Base-by-base conservation (phyloP, 2,113 vertebrate genomes). In the Myrmecophaga tridactyla region DNA sequence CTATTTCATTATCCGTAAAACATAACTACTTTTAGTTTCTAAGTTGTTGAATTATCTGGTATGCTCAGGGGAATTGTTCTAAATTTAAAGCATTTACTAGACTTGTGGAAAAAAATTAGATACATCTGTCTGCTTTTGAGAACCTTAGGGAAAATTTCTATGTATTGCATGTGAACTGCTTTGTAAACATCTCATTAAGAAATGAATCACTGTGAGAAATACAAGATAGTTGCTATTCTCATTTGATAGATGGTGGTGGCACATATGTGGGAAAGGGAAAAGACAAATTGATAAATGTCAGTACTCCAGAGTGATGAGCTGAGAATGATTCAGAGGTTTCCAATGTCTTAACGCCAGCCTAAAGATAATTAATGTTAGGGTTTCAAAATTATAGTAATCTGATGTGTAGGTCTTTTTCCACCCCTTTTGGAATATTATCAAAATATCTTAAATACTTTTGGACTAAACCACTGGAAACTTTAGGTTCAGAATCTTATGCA, bases 31-130 rank as follows among this genome's bases (percentile, higher is more conserved):
- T 89, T 88, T 93, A 76, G 18, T 90, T 87, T 97, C 58, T 95
- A 58, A 96, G 65, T 90, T 96, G 78, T 60, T 88, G 48, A 95
- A 90, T 95, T 97, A 82, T 96, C 84, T 94, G 53, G 75, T 92
- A 84, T 92, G 51, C 85, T 82, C n/a, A 27, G n/a, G 81, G 60
- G 80, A 56, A 62, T 96, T 94, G 81, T 62, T 85, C 29, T 85
- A 43, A 93, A 72, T 56, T 86, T 76, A 94, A 63, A 77, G 62
- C 51, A 75, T 84, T 81, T 94, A n/a, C 60, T 86, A 58, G 60
- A 34, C 41, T 73, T 69, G 13, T 53, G 82, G 65, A 29, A 48
- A 69, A 27, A n/a, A 13, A 53, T 86, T 95, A 84, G 72, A 14
- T 88, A n/a, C 10, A 3, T 62, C 56, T 92, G 58, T 70, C 23